Percentiles rank a stretch among this genome's conserved stretches.
Conservation (phyloP, 1,140 invertebrate species). For the Scaptomyza pallida region DNA sequence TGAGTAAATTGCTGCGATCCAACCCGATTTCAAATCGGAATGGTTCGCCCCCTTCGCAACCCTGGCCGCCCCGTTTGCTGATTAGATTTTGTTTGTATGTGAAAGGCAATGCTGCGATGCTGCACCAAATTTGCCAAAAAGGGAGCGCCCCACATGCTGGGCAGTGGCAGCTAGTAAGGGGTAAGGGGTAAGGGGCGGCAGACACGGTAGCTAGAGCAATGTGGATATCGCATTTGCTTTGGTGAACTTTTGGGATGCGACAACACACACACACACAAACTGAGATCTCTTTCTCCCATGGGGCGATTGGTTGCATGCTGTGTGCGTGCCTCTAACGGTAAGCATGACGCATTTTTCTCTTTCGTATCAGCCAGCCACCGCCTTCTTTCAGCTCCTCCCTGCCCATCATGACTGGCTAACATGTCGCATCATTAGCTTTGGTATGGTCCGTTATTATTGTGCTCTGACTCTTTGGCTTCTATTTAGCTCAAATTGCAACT, state of each 20-base stretch:
- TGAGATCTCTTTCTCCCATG: slow-evolving; percentile 43
- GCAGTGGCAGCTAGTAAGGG: slow-evolving; percentile 9
- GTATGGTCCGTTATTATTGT: slow-evolving; percentile 67
- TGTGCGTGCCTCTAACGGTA: slow-evolving; percentile 73
- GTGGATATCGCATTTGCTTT: slow-evolving; percentile 24
- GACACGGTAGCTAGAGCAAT: slow-evolving; percentile 13
- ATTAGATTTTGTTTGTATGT: slow-evolving; percentile 69
- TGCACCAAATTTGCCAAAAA: slow-evolving; percentile 81
- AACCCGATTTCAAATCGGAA: slow-evolving; percentile 46
- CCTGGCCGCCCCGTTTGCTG: slow-evolving; percentile 55
- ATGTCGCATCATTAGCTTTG: slow-evolving; percentile 77
- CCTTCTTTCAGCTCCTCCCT: not conserved
- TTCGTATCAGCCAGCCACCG: slow-evolving; percentile 26
- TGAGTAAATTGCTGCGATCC: slow-evolving; percentile 76
- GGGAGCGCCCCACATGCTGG: slow-evolving; percentile 77
- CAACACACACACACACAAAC: too few species aligned
- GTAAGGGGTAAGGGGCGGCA: too few species aligned
- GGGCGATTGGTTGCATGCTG: slow-evolving; percentile 51
- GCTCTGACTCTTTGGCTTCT: slow-evolving; percentile 29
- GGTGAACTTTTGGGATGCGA: slow-evolving; percentile 53
- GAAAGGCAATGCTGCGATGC: slow-evolving; percentile 26
- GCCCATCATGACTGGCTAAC: slow-evolving; percentile 26
- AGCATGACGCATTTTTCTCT: slow-evolving; percentile 73
- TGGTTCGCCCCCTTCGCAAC: slow-evolving; percentile 12
- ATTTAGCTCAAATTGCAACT: slow-evolving; percentile 66